Evolutionary conservation across 2,113 vertebrate genomes (phyloP).

Genomic region (Mixornis gularis): DNA sequence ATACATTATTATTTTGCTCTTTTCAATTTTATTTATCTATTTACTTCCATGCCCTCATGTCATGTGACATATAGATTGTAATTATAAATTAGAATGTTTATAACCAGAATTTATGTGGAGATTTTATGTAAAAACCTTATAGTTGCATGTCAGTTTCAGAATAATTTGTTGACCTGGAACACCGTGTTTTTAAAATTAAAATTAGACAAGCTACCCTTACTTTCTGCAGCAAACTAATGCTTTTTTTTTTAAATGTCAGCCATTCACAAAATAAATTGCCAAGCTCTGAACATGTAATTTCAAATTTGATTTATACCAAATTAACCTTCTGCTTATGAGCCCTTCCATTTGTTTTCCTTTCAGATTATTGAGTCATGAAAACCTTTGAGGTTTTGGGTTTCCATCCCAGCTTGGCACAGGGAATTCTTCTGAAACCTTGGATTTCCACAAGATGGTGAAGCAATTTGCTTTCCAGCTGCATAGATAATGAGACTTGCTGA

Average conservation of each 20-base stretch:
- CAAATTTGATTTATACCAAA: constrained; percentile 34
- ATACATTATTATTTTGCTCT: not conserved
- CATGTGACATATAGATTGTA: not conserved
- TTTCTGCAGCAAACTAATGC: not conserved
- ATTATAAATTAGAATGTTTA: not conserved
- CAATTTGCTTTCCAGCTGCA: not conserved
- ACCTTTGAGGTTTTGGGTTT: constrained; percentile 42
- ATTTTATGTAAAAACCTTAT: not conserved
- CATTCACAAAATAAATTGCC: constrained; percentile 30
- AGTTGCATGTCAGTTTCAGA: not conserved
- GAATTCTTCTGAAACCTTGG: constrained; percentile 18
- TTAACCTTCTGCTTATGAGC: constrained; percentile 27
- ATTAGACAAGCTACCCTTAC: not conserved
- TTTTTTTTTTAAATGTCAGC: constrained; percentile 1
- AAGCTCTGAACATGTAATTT: constrained; percentile 19
- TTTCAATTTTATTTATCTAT: not conserved
- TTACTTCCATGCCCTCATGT: not conserved
- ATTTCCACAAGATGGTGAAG: constrained; percentile 3
- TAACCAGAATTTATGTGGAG: not conserved
- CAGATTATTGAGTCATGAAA: constrained; percentile 10
- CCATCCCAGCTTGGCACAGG: not conserved
- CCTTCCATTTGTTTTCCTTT: constrained; percentile 33
- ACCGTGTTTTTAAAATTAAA: not conserved
- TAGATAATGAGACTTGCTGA: not conserved
- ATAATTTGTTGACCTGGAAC: constrained; percentile 13